These are phyloP conservation scores for Trachemys scripta DNA, from an alignment of 2,113 vertebrate species.

Conservation along the genomic window DNA sequence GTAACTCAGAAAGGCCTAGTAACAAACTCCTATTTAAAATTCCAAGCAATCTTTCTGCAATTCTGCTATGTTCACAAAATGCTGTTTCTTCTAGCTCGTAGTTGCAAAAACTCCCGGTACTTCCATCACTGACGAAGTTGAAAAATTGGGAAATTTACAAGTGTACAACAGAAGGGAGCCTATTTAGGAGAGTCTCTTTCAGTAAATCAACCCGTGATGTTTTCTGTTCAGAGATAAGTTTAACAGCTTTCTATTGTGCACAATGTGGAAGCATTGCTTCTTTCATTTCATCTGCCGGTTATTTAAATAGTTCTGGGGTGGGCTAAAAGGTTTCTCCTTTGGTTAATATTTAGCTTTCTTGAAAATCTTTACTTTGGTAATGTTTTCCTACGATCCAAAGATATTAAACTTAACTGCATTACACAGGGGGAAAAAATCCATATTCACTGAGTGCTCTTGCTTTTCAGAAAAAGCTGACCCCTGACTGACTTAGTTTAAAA, in stretches of 20 bases:
- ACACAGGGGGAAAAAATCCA: background rate
- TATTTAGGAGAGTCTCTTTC: background rate
- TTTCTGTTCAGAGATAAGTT: background rate
- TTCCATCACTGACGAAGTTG: background rate
- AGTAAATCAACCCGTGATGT: background rate
- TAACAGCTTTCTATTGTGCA: background rate
- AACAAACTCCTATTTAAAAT: background rate
- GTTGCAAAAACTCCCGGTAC: background rate
- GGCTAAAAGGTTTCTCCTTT: background rate
- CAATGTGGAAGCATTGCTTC: background rate
- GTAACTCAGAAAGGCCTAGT: conserved; percentile 21
- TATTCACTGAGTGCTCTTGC: background rate
- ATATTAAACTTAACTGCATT: background rate
- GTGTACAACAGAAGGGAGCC: background rate
- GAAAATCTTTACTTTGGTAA: background rate
- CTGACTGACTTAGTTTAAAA: background rate
- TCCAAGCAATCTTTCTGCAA: background rate
- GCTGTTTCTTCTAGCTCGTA: background rate
- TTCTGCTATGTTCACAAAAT: background rate
- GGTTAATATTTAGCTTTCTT: background rate
- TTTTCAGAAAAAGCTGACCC: background rate
- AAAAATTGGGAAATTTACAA: background rate
- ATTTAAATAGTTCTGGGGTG: background rate
- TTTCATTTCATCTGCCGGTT: background rate
- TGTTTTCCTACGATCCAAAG: background rate